Evolutionary conservation across 2,797 vertebrate species (phyloP).

Genomic region (Muscicapa comitata): DNA sequence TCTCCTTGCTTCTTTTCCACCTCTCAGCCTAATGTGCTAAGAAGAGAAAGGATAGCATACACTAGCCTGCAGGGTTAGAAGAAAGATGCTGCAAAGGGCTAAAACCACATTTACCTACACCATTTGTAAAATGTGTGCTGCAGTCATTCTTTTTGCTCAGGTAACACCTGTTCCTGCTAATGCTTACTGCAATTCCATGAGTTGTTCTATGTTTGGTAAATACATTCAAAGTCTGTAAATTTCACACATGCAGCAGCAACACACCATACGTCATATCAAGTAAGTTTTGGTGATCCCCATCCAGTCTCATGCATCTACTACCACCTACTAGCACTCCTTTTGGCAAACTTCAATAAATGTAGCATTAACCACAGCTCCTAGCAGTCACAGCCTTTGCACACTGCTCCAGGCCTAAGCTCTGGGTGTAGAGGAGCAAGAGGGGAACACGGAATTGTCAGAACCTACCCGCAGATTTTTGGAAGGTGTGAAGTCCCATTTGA

Average conservation of each 20-base stretch:
- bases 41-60: background rate
- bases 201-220: background rate
- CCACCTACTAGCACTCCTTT: background rate
- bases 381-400: background rate
- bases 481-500: conserved; percentile 94
- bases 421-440: background rate
- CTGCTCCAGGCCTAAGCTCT: background rate
- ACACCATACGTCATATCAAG: background rate
- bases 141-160: background rate
- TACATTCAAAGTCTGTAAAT: background rate
- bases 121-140: background rate
- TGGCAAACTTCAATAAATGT: background rate
- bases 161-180: background rate
- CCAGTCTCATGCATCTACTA: background rate
- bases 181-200: background rate
- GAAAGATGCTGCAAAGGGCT: background rate
- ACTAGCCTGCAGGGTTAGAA: background rate
- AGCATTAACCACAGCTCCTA: background rate
- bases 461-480: conserved; percentile 87
- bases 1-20: background rate
- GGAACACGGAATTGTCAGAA: background rate
- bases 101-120: background rate
- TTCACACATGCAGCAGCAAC: background rate
- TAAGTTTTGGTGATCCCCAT: background rate
- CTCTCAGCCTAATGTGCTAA: background rate